phyloP scores from a whole-genome alignment of 2,888 invertebrate genomes.

The Nomada hirtipes region DNA sequence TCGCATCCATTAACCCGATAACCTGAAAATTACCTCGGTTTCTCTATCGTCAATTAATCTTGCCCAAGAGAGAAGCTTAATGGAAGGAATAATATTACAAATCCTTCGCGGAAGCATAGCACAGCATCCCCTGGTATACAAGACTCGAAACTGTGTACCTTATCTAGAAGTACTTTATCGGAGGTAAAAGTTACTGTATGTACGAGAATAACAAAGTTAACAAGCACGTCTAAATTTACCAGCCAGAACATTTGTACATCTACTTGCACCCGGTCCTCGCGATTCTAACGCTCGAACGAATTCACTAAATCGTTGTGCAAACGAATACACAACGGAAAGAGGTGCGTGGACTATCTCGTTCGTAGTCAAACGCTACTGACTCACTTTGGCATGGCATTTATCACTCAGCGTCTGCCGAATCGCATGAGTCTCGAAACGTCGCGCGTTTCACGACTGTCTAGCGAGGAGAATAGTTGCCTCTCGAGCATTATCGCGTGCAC shows the following conservation, averaged over 20 bases:
- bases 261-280: neutral
- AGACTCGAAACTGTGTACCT: too few relatives aligned
- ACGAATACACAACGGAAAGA: constrained; percentile 28
- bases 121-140: too few relatives aligned
- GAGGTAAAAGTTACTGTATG: too few relatives aligned
- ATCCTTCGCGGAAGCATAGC: neutral
- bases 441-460: constrained; percentile 60
- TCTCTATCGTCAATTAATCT: constrained; percentile 28
- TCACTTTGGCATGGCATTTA: constrained; percentile 64
- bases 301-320: constrained; percentile 61
- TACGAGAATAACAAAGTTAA: too few relatives aligned
- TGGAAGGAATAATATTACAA: constrained; percentile 16
- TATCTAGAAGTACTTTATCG: too few relatives aligned
- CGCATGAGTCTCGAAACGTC: constrained; percentile 56
- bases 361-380: constrained; percentile 28
- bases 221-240: too few relatives aligned
- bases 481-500: constrained; percentile 19
- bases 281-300: constrained; percentile 50
- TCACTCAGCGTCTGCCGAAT: constrained; percentile 59
- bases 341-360: constrained; percentile 4
- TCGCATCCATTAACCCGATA: neutral
- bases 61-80: constrained; percentile 5
- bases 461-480: constrained; percentile 66
- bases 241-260: too few relatives aligned
- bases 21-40: constrained; percentile 1